Conservation (phyloP, 2,113 vertebrate species). For the Eptatretus burgeri region DNA sequence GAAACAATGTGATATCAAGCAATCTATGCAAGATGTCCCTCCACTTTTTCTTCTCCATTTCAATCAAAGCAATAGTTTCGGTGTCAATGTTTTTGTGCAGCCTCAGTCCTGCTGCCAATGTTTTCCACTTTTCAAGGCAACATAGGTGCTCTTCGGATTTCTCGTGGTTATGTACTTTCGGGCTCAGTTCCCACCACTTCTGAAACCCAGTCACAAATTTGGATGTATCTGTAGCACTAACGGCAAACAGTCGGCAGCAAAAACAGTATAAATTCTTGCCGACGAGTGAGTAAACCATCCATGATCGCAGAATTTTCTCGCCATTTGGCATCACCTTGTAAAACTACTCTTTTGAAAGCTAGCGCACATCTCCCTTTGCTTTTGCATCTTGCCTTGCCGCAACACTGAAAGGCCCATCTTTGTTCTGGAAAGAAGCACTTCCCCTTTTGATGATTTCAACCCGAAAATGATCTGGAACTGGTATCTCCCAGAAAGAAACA, state of each 20-base stretch:
- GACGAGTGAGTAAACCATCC: conserved; percentile 5
- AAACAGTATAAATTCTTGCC: neutral
- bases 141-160: too few relatives aligned
- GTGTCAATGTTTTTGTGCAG: neutral
- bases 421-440: neutral
- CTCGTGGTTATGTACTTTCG: too few relatives aligned
- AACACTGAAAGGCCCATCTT: neutral
- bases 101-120: conserved; percentile 3
- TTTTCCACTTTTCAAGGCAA: neutral
- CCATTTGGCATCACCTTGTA: conserved; percentile 4
- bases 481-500: too few relatives aligned
- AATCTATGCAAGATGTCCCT: conserved; percentile 3
- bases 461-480: too few relatives aligned
- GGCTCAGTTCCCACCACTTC: neutral
- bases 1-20: conserved; percentile 6
- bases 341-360: conserved; percentile 1
- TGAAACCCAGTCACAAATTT: conserved; percentile 6
- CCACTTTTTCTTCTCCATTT: conserved; percentile 5
- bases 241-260: neutral
- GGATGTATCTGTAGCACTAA: conserved; percentile 5
- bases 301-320: conserved; percentile 3
- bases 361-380: conserved; percentile 1
- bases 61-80: conserved; percentile 4
- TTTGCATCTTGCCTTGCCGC: neutral
- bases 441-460: too few relatives aligned